Percentiles rank a stretch among this genome's conserved stretches.
These are phyloP conservation scores for Elgaria multicarinata DNA, from an alignment of 2,113 vertebrate genomes.

Conservation along the genomic window DNA sequence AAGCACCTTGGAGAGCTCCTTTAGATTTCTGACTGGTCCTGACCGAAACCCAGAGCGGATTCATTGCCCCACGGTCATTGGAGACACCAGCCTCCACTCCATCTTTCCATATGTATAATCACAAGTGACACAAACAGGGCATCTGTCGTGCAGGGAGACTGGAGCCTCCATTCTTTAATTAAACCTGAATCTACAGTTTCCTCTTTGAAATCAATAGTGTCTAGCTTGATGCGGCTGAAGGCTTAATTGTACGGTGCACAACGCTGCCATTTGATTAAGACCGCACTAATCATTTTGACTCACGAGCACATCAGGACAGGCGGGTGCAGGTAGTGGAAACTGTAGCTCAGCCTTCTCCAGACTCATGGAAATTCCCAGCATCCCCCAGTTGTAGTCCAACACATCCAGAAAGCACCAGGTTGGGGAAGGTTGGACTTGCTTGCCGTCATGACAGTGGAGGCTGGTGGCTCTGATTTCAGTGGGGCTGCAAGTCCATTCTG, in stretches of 20 bases:
- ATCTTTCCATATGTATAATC: not conserved
- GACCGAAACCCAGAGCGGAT: too few relatives aligned
- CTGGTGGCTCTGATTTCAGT: too few relatives aligned
- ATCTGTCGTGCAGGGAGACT: not conserved
- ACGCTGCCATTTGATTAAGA: slow-evolving; percentile 5
- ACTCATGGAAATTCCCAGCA: too few relatives aligned
- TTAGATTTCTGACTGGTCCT: too few relatives aligned
- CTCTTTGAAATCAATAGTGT: slow-evolving; percentile 11
- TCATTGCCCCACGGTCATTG: too few relatives aligned
- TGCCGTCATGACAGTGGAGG: not conserved
- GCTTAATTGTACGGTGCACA: not conserved
- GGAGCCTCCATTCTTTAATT: not conserved
- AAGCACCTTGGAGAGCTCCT: too few relatives aligned
- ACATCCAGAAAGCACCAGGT: too few relatives aligned
- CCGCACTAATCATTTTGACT: not conserved
- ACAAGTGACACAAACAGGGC: not conserved
- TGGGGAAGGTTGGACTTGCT: not conserved
- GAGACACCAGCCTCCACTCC: too few relatives aligned
- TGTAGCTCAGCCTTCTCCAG: too few relatives aligned
- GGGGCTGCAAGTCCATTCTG: too few relatives aligned
- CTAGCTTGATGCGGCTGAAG: not conserved
- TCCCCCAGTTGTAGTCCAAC: too few relatives aligned
- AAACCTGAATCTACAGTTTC: not conserved
- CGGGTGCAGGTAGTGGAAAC: not conserved
- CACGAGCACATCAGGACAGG: not conserved